phyloP scores from a whole-genome alignment of 2,113 vertebrate genomes.

The Perccottus glenii region DNA sequence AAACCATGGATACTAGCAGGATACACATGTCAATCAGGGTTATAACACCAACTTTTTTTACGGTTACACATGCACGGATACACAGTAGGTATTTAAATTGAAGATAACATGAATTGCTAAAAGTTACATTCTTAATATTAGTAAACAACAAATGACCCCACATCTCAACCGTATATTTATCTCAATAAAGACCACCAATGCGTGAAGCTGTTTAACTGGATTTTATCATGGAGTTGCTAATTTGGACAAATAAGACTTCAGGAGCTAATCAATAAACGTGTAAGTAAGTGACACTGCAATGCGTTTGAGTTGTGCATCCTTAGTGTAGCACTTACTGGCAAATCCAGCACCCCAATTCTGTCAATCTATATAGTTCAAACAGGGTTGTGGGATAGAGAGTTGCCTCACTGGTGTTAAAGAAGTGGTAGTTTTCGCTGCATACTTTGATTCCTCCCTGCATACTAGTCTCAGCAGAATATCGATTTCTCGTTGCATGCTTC shows the following conservation, averaged over 20 bases:
- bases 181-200: too few species aligned
- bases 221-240: background rate
- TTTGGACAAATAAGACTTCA: conserved; percentile 9
- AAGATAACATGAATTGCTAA: too few species aligned
- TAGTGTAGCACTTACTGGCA: conserved; percentile 26
- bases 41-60: background rate
- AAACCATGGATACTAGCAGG: conserved; percentile 24
- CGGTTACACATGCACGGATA: background rate
- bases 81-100: too few species aligned
- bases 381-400: conserved; percentile 32
- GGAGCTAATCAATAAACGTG: conserved; percentile 12
- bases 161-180: too few species aligned
- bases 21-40: conserved; percentile 18
- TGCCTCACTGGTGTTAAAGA: conserved; percentile 38
- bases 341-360: conserved; percentile 58
- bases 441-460: conserved; percentile 52
- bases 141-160: too few species aligned
- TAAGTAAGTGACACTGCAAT: conserved; percentile 17
- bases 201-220: background rate
- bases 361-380: conserved; percentile 51
- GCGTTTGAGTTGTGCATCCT: background rate
- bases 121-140: too few species aligned
- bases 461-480: conserved; percentile 43
- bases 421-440: conserved; percentile 46
- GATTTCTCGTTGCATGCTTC: conserved; percentile 50